Percentiles rank a stretch among this genome's conserved stretches.
These are phyloP conservation scores for Cuculus canorus DNA, from an alignment of 2,797 vertebrate species.

Conservation along the genomic window DNA sequence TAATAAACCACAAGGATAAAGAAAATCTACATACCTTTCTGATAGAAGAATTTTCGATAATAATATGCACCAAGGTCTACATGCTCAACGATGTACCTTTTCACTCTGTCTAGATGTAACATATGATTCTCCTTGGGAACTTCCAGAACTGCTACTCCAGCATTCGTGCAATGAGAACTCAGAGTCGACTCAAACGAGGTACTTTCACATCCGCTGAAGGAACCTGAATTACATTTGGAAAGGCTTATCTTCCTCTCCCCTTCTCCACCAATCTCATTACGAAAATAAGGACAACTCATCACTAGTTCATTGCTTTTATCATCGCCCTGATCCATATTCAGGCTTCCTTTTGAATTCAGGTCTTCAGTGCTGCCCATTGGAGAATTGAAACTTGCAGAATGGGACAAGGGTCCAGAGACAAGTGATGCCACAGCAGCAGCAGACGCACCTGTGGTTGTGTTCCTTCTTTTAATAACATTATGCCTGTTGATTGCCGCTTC, in stretches of 20 bases:
- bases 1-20: background rate
- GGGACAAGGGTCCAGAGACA: conserved; percentile 89
- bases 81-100: conserved; percentile 94
- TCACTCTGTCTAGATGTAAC: conserved; percentile 88
- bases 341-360: conserved; percentile 89
- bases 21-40: conserved; percentile 84
- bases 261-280: conserved; percentile 94
- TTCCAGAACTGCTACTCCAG: conserved; percentile 94
- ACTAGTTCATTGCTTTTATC: conserved; percentile 95
- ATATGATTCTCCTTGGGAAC: conserved; percentile 90
- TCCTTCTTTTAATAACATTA: conserved; percentile 90
- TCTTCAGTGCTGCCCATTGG: conserved; percentile 96
- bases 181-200: conserved; percentile 88
- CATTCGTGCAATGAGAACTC: conserved; percentile 92
- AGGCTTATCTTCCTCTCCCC: conserved; percentile 86
- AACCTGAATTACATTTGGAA: conserved; percentile 89
- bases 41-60: conserved; percentile 93
- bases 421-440: conserved; percentile 93
- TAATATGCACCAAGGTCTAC: conserved; percentile 96
- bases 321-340: conserved; percentile 88
- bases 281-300: conserved; percentile 94
- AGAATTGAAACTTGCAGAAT: conserved; percentile 94
- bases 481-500: conserved; percentile 89
- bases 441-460: conserved; percentile 94
- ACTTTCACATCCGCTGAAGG: conserved; percentile 86